Conservation (phyloP, 2,888 invertebrate species). For the Leptopilina myrica region DNA sequence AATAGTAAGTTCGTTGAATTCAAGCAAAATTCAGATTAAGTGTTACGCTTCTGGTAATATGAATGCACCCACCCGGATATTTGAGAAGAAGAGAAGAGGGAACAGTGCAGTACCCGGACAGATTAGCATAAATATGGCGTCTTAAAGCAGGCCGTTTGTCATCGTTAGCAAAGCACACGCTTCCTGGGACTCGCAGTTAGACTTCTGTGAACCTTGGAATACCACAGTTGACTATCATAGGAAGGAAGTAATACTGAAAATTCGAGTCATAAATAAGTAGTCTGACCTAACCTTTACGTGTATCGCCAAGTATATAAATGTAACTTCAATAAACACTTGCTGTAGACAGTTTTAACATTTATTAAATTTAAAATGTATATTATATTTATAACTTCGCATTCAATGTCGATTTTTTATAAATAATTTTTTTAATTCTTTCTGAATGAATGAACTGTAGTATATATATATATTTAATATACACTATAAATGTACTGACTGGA, state of each 20-base stretch:
- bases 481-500: too few species aligned
- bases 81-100: conserved; percentile 47
- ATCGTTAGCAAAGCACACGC: conserved; percentile 77
- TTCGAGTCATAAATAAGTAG: conserved; percentile 54
- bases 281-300: conserved; percentile 48
- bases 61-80: conserved; percentile 49
- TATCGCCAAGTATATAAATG: conserved; percentile 39
- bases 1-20: conserved; percentile 56
- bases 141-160: conserved; percentile 75
- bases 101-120: conserved; percentile 62
- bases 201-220: conserved; percentile 67
- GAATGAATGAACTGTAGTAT: too few species aligned
- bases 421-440: too few species aligned
- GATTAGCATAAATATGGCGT: conserved; percentile 77
- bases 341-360: too few species aligned
- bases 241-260: conserved; percentile 71
- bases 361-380: too few species aligned
- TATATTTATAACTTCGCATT: too few species aligned
- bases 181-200: conserved; percentile 75
- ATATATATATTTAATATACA: too few species aligned
- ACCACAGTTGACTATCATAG: conserved; percentile 64
- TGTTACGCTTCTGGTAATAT: conserved; percentile 51
- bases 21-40: conserved; percentile 53
- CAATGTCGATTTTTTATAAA: too few species aligned
- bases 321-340: too few species aligned